Evolutionary conservation across 2,888 invertebrate species (phyloP).

Genomic region (Himalopsyche anomala): DNA sequence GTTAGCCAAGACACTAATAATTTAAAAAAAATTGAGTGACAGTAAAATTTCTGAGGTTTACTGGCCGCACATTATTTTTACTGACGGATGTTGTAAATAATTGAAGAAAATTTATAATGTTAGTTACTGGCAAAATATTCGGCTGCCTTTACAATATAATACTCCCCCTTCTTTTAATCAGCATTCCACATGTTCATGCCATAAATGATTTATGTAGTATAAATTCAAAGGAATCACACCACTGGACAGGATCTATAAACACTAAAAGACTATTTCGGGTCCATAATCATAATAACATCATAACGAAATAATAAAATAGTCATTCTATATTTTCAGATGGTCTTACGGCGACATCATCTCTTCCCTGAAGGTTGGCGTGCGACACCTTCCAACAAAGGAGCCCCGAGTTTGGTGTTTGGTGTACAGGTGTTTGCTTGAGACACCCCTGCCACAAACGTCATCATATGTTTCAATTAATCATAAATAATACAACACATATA

Average conservation of each 20-base stretch:
- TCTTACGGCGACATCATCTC: constrained; percentile 67
- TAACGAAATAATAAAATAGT: neutral
- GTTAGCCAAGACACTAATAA: too few relatives aligned
- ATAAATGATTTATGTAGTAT: neutral
- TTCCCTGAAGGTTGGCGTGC: constrained; percentile 76
- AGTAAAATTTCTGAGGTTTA: too few relatives aligned
- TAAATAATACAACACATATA: neutral
- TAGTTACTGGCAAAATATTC: too few relatives aligned
- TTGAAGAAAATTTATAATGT: too few relatives aligned
- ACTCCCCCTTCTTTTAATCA: too few relatives aligned
- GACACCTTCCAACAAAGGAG: constrained; percentile 75
- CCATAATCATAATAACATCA: neutral
- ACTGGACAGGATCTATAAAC: constrained; percentile 21
- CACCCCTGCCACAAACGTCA: constrained; percentile 70
- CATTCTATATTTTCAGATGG: constrained; percentile 29
- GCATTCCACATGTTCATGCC: too few relatives aligned
- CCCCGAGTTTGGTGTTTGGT: constrained; percentile 67
- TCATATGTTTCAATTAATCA: constrained; percentile 22
- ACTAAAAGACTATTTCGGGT: neutral
- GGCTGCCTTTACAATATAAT: too few relatives aligned
- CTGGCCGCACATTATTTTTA: too few relatives aligned
- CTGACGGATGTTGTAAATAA: too few relatives aligned
- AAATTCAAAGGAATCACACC: constrained; percentile 7
- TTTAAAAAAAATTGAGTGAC: too few relatives aligned
- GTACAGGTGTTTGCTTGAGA: constrained; percentile 73